phyloP scores from a whole-genome alignment of 1,140 invertebrate genomes.

The Condylostylus longicornis region DNA sequence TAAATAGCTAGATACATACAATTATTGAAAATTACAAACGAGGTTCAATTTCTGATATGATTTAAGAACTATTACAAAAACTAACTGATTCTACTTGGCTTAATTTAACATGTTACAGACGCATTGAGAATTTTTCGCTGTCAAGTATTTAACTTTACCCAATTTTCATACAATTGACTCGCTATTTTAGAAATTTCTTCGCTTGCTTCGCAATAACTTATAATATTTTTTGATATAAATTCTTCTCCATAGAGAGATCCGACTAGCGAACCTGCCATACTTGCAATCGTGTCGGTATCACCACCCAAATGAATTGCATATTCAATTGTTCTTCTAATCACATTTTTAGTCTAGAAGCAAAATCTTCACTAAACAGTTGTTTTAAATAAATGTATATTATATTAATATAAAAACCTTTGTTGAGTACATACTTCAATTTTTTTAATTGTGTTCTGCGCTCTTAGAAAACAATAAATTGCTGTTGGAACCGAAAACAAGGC shows the following conservation, averaged over 20 bases:
- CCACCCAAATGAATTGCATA: conserved; percentile 59
- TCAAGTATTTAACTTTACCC: too few species aligned
- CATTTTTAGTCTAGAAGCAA: conserved; percentile 34
- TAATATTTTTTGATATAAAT: conserved; percentile 39
- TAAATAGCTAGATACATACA: too few species aligned
- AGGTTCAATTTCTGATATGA: too few species aligned
- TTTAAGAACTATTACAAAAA: too few species aligned
- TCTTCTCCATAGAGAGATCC: conserved; percentile 57
- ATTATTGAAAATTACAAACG: too few species aligned
- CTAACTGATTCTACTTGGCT: too few species aligned
- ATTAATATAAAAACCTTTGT: too few species aligned
- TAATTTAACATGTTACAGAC: too few species aligned
- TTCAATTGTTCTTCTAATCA: conserved; percentile 48
- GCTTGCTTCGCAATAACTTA: conserved; percentile 47
- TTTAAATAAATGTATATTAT: too few species aligned
- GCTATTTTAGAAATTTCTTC: conserved; percentile 36
- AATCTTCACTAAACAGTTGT: conserved; percentile 5
- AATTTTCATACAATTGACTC: conserved; percentile 32
- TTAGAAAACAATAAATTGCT: conserved; percentile 58
- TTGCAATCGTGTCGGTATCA: conserved; percentile 66
- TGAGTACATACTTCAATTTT: neutral
- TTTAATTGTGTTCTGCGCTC: conserved; percentile 36
- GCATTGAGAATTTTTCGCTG: too few species aligned
- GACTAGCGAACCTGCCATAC: conserved; percentile 61
- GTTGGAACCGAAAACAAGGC: conserved; percentile 60